These are phyloP conservation scores for Echiichthys vipera DNA, from an alignment of 2,797 vertebrate genomes.

Conservation along the genomic window DNA sequence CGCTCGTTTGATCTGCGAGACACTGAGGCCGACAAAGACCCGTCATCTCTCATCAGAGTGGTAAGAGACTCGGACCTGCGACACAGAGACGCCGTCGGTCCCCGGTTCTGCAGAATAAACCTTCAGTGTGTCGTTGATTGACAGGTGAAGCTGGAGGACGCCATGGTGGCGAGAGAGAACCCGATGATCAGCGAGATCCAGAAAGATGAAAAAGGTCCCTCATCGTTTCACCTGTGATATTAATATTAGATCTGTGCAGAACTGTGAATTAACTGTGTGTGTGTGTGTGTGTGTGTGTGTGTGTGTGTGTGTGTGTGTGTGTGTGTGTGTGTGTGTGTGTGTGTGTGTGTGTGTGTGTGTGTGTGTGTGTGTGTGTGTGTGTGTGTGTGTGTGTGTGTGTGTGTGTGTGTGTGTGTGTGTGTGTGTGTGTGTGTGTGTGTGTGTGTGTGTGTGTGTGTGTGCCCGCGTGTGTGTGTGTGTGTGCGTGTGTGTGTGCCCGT, in stretches of 20 bases:
- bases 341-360: too few relatives aligned
- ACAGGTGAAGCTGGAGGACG: conserved; percentile 74
- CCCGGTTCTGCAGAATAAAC: too few relatives aligned
- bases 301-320: neutral
- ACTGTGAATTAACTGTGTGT: too few relatives aligned
- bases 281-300: too few relatives aligned
- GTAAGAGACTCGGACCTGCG: conserved; percentile 62
- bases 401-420: too few relatives aligned
- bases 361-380: too few relatives aligned
- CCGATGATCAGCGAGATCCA: conserved; percentile 61
- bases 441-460: too few relatives aligned
- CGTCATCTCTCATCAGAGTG: conserved; percentile 71
- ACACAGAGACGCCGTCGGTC: too few relatives aligned
- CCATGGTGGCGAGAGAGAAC: conserved; percentile 52
- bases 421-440: too few relatives aligned
- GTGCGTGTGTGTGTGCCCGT: neutral
- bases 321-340: neutral
- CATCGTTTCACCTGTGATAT: too few relatives aligned
- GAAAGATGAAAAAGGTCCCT: conserved; percentile 75
- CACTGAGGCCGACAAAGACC: neutral
- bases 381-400: too few relatives aligned
- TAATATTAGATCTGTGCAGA: too few relatives aligned
- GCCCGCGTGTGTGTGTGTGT: neutral
- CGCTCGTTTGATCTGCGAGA: conserved; percentile 67
- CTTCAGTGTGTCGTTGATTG: fast-evolving